Evolutionary conservation across 1,140 invertebrate species (phyloP).

Genomic region (Drosophila pseudoananassae): DNA sequence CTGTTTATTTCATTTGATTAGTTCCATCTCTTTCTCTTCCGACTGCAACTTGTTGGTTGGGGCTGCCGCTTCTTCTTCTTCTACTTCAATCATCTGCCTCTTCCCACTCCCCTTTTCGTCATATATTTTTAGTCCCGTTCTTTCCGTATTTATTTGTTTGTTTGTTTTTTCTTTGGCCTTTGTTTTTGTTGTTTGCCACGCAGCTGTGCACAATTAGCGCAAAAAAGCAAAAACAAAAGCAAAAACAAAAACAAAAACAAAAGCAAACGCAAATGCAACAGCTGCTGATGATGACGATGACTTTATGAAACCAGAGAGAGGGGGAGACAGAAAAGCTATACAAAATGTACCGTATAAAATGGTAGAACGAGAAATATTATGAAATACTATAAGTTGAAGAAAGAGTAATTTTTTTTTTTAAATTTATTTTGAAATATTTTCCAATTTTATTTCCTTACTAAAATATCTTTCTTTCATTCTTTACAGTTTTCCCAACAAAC

Average conservation of each 20-base stretch:
- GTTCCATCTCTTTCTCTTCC: slow-evolving; percentile 8
- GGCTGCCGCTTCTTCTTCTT: slow-evolving; percentile 1
- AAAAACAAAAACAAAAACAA: slow-evolving; percentile 1
- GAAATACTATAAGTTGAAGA: not conserved
- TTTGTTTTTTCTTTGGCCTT: slow-evolving; percentile 2
- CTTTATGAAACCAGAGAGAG: not conserved
- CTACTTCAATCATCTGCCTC: slow-evolving; percentile 1
- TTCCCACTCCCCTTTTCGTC: not conserved
- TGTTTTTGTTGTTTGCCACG: slow-evolving; percentile 46
- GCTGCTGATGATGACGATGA: slow-evolving; percentile 31
- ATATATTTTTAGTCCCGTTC: not conserved
- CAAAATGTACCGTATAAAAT: not conserved
- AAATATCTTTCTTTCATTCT: slow-evolving; percentile 12
- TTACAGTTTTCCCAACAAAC: slow-evolving; percentile 40
- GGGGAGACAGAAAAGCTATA: not conserved
- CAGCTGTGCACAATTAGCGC: slow-evolving; percentile 76
- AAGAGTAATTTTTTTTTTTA: not conserved
- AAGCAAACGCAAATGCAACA: slow-evolving; percentile 27
- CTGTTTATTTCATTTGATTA: slow-evolving; percentile 13
- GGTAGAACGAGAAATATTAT: not conserved
- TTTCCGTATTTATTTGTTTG: not conserved
- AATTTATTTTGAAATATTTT: slow-evolving; percentile 8
- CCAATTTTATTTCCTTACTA: not conserved
- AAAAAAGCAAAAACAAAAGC: slow-evolving; percentile 22
- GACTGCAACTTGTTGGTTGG: slow-evolving; percentile 43